These are phyloP conservation scores for Dipodomys stephensi DNA, from an alignment of 2,113 vertebrate genomes.

Conservation along the genomic window DNA sequence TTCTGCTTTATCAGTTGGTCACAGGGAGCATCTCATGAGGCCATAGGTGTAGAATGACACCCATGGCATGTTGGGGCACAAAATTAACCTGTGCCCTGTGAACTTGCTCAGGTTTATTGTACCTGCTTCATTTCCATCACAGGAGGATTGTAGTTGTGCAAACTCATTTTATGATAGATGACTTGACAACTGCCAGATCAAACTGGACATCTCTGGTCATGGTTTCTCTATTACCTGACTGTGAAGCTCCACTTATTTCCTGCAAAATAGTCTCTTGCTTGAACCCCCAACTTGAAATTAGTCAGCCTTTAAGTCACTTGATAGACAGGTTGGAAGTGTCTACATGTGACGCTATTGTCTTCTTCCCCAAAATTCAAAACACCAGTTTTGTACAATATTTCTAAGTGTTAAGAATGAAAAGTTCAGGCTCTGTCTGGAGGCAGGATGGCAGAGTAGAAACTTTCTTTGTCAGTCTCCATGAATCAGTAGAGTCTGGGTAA, in stretches of 20 bases:
- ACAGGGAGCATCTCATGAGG: background rate
- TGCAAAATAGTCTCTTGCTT: background rate
- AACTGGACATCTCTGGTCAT: background rate
- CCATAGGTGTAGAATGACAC: background rate
- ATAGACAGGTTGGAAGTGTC: background rate
- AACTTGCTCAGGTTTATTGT: background rate
- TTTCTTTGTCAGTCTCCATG: too few species aligned
- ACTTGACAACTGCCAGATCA: background rate
- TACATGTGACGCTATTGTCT: background rate
- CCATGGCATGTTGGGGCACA: background rate
- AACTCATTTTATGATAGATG: background rate
- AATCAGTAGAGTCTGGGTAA: too few species aligned
- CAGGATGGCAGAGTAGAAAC: too few species aligned
- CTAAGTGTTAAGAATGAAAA: background rate
- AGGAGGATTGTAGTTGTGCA: background rate
- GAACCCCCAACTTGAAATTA: background rate
- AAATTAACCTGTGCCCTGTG: background rate
- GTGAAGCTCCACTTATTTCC: too few species aligned
- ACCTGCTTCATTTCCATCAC: background rate
- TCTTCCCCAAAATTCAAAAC: background rate
- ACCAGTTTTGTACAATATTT: background rate
- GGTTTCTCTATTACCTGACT: background rate
- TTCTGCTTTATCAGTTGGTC: background rate
- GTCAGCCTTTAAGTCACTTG: background rate
- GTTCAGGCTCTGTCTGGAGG: background rate